Conservation (phyloP, 2,888 invertebrate species). For the Clistopyga incitator region DNA sequence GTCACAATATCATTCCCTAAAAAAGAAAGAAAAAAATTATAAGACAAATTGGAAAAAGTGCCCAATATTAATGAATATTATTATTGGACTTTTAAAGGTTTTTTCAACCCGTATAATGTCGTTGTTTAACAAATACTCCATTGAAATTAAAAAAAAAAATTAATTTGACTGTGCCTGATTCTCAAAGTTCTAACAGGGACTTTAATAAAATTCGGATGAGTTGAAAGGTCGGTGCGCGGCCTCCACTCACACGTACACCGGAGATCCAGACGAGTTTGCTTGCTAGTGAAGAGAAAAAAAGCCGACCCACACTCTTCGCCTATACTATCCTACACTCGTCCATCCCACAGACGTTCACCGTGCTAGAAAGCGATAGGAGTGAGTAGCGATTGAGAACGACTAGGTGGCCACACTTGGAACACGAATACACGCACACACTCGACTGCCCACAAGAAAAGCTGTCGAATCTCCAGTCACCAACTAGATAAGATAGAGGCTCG, state of each 20-base stretch:
- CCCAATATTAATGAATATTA: too few species aligned
- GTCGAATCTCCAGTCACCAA: slow-evolving; percentile 17
- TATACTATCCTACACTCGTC: slow-evolving; percentile 18
- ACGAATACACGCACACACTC: neutral
- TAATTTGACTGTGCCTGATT: slow-evolving; percentile 11
- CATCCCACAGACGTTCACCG: slow-evolving; percentile 45
- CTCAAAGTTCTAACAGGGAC: slow-evolving; percentile 12
- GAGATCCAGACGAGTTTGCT: slow-evolving; percentile 32
- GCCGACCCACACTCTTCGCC: slow-evolving; percentile 48
- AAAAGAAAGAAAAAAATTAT: too few species aligned
- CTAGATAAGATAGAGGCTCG: slow-evolving; percentile 19
- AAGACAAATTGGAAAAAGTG: too few species aligned
- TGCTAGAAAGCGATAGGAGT: slow-evolving; percentile 28
- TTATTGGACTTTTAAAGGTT: too few species aligned
- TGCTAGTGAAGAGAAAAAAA: slow-evolving; percentile 25
- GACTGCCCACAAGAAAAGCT: neutral
- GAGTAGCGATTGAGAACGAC: slow-evolving; percentile 40
- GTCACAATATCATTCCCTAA: too few species aligned
- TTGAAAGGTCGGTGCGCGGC: slow-evolving; percentile 72
- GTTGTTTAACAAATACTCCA: neutral
- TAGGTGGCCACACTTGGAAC: slow-evolving; percentile 5
- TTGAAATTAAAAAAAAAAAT: neutral
- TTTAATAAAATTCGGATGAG: slow-evolving; percentile 51
- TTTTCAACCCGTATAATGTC: too few species aligned
- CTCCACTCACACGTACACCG: slow-evolving; percentile 57